These are phyloP conservation scores for Kryphioiulus occultus DNA, from an alignment of 2,888 invertebrate species.

Conservation along the genomic window DNA sequence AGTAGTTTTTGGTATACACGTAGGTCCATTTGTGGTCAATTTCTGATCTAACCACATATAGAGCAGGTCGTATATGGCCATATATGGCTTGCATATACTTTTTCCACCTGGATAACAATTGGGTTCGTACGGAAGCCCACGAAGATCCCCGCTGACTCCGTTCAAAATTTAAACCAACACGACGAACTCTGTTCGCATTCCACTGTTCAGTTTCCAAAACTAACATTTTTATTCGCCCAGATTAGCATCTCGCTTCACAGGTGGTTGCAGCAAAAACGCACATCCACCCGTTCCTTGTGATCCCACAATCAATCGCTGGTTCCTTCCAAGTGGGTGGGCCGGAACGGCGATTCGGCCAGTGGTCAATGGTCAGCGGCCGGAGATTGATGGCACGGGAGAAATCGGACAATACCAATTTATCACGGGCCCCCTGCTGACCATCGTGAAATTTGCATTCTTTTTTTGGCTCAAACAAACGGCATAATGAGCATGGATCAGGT, in stretches of 20 bases:
- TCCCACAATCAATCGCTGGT: neutral
- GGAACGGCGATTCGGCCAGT: neutral
- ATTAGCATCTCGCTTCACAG: conserved; percentile 24
- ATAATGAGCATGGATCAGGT: neutral
- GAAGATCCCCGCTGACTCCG: neutral
- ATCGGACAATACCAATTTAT: neutral
- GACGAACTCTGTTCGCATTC: neutral
- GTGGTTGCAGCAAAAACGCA: neutral
- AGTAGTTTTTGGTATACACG: no score
- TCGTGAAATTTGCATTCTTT: neutral
- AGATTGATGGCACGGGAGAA: neutral
- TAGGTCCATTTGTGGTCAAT: no score
- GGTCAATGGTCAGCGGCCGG: conserved; percentile 1
- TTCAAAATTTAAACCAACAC: neutral
- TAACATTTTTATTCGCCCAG: neutral
- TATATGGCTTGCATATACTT: no score
- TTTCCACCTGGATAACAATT: no score
- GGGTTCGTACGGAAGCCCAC: no score
- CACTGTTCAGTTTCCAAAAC: neutral
- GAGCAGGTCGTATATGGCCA: no score
- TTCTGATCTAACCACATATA: no score
- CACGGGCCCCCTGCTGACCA: neutral
- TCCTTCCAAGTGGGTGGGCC: neutral
- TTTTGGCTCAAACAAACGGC: neutral
- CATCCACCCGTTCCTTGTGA: neutral